Evolutionary conservation across 2,113 vertebrate species (phyloP).

Genomic region (Leptobrachium leishanense): DNA sequence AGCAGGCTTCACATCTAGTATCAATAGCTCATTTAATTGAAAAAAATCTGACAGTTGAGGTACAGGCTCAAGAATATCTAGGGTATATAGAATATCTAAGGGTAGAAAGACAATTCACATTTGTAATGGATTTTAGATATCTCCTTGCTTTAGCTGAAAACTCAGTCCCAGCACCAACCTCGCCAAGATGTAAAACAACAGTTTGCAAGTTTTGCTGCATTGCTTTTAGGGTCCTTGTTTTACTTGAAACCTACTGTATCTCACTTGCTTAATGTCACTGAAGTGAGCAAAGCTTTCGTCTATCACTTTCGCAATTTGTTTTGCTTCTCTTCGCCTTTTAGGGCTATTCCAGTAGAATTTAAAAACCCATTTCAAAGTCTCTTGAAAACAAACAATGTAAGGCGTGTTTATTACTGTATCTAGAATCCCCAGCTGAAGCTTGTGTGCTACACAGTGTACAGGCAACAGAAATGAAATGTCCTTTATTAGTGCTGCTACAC

Average conservation of each 20-base stretch:
- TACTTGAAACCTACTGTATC: slow-evolving; percentile 1
- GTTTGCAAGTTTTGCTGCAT: not conserved
- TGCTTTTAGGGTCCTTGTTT: not conserved
- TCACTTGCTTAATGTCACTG: not conserved
- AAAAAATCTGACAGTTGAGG: not conserved
- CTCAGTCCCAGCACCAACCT: slow-evolving; percentile 2
- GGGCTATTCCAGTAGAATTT: slow-evolving; percentile 1
- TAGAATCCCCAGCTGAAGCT: slow-evolving; percentile 2
- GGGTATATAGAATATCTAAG: not conserved
- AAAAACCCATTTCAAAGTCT: not conserved
- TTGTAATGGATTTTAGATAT: not conserved
- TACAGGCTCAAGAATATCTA: slow-evolving; percentile 2
- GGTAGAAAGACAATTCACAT: not conserved
- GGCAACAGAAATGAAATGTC: not conserved
- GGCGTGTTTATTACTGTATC: not conserved
- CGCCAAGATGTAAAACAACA: not conserved
- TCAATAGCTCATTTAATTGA: not conserved
- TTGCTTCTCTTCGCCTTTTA: slow-evolving; percentile 3
- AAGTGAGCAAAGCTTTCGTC: not conserved
- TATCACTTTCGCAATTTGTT: not conserved
- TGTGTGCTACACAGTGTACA: not conserved
- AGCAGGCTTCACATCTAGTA: not conserved
- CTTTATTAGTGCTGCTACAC: not conserved
- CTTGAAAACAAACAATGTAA: not conserved
- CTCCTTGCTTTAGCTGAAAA: not conserved